Evolutionary conservation across 1,140 invertebrate genomes (phyloP), one percentile per base, ranked within the genome.

Genomic region (Neotoxoptera formosana): DNA sequence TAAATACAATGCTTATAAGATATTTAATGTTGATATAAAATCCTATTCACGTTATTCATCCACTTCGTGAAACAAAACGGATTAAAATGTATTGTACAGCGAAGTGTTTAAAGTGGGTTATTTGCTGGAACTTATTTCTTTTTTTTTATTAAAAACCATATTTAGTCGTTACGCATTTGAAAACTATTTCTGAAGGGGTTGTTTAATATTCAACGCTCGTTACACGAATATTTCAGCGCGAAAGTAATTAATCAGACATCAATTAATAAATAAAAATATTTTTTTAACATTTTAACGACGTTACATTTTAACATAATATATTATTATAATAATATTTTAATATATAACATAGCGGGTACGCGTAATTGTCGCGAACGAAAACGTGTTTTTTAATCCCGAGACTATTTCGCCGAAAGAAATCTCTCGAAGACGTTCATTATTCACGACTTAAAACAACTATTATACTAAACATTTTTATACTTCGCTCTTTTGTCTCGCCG

Each of bases 391-490:
- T 25, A 56, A 56, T 89, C 34, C 88, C 20, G n/a, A 89, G 88
- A 89, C 34, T 14, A 53, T 53, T 48, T 48, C n/a, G 53, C n/a
- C 48, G 36, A 34, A 89, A 34, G 48, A 53, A 87, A 87, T 87
- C 11, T 56, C 34, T 56, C 23, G n/a, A 89, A 89, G 51, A 89
- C 36, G 34, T 89, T 89, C 88, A 56, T 89, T 89, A 89, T 89
- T 89, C 88, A 56, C 48, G 48, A 89, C 88, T 56, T 56, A 56
- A 89, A 89, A 89, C 88, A 36, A 56, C 88, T 56, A 89, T 89
- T 89, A 89, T 56, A 89, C 53, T 89, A 89, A 89, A 89, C 34
- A 56, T 36, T 89, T 56, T 89, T 89, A 56, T 89, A 25, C 88
- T 34, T 9, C 14, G 7, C 34, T 89, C 51, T 89, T 89, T 89